These are phyloP conservation scores for Mus musculus DNA, from an alignment of 2,113 vertebrate species.

Conservation along the genomic window DNA sequence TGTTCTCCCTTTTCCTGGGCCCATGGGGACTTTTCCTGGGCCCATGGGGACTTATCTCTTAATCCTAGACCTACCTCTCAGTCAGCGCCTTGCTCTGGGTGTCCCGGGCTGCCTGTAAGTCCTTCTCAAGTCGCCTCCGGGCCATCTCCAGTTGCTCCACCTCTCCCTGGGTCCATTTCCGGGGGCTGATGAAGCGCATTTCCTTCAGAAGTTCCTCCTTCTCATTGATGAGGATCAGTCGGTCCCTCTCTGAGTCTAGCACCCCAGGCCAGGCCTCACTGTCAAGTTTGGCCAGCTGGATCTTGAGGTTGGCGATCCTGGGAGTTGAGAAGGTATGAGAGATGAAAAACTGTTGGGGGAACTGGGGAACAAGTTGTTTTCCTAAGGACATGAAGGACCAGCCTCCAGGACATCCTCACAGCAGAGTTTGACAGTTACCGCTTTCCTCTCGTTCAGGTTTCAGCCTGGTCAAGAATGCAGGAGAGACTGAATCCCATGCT, in stretches of 20 bases:
- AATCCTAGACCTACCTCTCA: constrained; percentile 88
- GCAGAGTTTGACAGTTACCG: not conserved
- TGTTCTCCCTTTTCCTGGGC: rapidly evolving
- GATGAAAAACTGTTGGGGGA: rapidly evolving
- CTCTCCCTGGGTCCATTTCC: constrained; percentile 91
- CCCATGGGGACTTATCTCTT: rapidly evolving
- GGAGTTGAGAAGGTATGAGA: not conserved
- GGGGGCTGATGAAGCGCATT: constrained; percentile 93
- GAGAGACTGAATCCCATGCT: not conserved
- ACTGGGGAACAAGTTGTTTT: not conserved
- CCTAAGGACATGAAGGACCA: not conserved
- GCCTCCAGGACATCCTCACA: not conserved
- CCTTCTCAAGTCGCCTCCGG: constrained; percentile 93
- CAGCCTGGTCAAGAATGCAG: not conserved
- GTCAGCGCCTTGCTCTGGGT: constrained; percentile 98
- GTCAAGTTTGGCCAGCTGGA: constrained; percentile 97
- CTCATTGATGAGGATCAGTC: constrained; percentile 97
- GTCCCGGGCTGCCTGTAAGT: constrained; percentile 96
- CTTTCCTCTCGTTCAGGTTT: not conserved
- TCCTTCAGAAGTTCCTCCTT: constrained; percentile 99
- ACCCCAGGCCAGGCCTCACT: constrained; percentile 98
- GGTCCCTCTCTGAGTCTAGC: constrained; percentile 96
- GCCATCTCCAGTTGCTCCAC: constrained; percentile 93
- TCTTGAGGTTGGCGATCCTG: constrained; percentile 97
- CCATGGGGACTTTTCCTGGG: rapidly evolving